A percentile compares a stretch with the other conserved stretches of the same genome.
These are phyloP conservation scores for Rallus limicola DNA, from an alignment of 2,113 vertebrate species.

Conservation along the genomic window DNA sequence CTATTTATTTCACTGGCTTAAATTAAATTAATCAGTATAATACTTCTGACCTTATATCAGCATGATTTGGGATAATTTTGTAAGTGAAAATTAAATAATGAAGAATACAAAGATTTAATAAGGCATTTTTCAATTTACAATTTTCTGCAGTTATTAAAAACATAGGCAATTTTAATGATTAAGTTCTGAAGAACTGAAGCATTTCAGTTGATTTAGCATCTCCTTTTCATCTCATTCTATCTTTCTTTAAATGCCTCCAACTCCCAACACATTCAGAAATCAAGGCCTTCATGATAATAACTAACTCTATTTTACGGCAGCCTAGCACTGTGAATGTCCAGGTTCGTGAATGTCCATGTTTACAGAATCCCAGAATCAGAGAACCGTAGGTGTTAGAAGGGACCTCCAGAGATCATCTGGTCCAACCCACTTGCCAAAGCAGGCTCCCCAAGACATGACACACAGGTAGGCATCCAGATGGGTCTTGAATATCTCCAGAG, in stretches of 20 bases:
- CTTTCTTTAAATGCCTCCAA: slow-evolving; percentile 8
- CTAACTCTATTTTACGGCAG: background rate
- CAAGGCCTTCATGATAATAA: background rate
- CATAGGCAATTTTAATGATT: background rate
- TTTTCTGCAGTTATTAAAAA: background rate
- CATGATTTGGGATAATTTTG: background rate
- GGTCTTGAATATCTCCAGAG: too few species aligned
- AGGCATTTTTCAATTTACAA: background rate
- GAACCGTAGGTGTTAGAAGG: too few species aligned
- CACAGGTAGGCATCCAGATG: too few species aligned
- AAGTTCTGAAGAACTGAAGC: background rate
- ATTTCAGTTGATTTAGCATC: background rate
- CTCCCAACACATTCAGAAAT: background rate
- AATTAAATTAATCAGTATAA: background rate
- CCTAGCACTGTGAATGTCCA: background rate
- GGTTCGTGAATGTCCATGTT: background rate
- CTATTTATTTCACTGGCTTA: background rate
- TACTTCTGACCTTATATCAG: background rate
- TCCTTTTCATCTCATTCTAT: background rate
- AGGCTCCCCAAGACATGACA: too few species aligned
- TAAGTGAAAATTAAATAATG: background rate
- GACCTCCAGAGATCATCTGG: too few species aligned
- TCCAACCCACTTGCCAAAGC: too few species aligned
- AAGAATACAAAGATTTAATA: background rate
- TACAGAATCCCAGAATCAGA: too few species aligned